phyloP scores from a whole-genome alignment of 92 coral and sea anemone species.

The Palythoa grandis region DNA sequence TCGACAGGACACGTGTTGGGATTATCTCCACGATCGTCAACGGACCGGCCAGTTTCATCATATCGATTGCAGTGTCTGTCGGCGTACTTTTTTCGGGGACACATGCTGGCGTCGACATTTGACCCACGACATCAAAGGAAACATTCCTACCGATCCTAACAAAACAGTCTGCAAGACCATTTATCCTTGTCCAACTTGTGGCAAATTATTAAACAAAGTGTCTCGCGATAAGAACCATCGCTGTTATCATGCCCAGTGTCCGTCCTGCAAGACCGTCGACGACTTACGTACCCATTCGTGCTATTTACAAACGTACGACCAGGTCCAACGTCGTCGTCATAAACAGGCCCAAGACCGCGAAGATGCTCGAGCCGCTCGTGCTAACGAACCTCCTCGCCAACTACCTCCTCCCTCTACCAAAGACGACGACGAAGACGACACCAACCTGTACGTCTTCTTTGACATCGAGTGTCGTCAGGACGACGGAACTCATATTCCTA shows the following conservation, averaged over 20 bases:
- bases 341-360: background rate
- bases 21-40: background rate
- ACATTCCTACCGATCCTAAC: too few species aligned
- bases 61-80: background rate
- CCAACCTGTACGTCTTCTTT: conserved; percentile 9
- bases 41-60: background rate
- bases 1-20: background rate
- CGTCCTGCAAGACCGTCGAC: too few species aligned
- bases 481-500: background rate
- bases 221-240: too few species aligned
- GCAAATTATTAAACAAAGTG: too few species aligned
- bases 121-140: too few species aligned
- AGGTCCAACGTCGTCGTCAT: too few species aligned
- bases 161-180: too few species aligned
- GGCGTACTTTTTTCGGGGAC: conserved; percentile 1
- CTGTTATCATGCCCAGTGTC: too few species aligned
- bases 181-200: too few species aligned
- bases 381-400: background rate
- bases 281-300: too few species aligned
- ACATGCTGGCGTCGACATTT: background rate
- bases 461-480: conserved; percentile 7
- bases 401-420: background rate
- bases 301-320: too few species aligned
- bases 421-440: background rate
- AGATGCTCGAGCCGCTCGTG: background rate